Percentiles rank a stretch among this genome's conserved stretches.
Conservation (phyloP, 1,140 invertebrate genomes). For the Pachyrhynchus sulphureomaculatus region DNA sequence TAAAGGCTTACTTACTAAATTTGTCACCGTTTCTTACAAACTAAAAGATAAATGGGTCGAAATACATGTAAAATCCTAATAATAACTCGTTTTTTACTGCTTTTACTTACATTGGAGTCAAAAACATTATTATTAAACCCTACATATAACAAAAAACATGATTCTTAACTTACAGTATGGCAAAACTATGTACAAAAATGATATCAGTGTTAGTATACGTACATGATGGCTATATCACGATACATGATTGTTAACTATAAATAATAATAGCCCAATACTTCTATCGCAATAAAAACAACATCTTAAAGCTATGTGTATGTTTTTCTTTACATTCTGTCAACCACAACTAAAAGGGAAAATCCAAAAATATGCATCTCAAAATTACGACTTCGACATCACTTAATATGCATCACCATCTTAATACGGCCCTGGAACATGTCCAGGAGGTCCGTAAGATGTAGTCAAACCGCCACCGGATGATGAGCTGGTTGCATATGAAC, state of each 20-base stretch:
- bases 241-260: constrained; percentile 29
- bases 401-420: constrained; percentile 20
- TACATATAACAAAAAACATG: neutral
- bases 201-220: neutral
- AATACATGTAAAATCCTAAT: too few relatives aligned
- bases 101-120: too few relatives aligned
- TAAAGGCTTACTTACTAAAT: constrained; percentile 66
- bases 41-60: neutral
- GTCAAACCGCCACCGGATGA: constrained; percentile 51
- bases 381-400: constrained; percentile 16
- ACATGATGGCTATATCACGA: constrained; percentile 18
- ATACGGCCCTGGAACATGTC: constrained; percentile 47
- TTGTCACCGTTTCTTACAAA: constrained; percentile 77
- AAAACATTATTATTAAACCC: neutral
- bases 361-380: neutral
- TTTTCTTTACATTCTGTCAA: neutral
- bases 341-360: too few relatives aligned
- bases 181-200: too few relatives aligned
- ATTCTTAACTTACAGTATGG: too few relatives aligned
- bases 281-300: constrained; percentile 1
- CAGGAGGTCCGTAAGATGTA: constrained; percentile 64
- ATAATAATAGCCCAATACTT: constrained; percentile 12
- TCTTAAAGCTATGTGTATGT: too few relatives aligned
- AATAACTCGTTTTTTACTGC: too few relatives aligned
- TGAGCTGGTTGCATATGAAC: constrained; percentile 13